Base-by-base conservation (phyloP, 2,113 vertebrate species). In the Chelonoidis abingdonii region DNA sequence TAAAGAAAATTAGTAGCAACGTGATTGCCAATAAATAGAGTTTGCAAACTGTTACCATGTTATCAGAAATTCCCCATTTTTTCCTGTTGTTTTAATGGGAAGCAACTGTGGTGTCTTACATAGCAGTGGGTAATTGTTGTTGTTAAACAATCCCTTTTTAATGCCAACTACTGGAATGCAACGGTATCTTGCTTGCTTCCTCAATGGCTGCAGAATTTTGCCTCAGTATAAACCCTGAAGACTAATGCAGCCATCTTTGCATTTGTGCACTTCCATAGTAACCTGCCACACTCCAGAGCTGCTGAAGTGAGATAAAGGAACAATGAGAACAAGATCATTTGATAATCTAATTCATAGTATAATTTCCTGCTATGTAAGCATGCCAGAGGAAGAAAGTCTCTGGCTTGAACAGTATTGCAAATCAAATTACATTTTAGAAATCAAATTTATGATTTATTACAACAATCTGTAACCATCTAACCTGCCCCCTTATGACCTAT, bases 371-470 rank as follows among this genome's bases (percentile, higher is more conserved):
- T 79, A n/a, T 57, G 47, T 83, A 87, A 94, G 56, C 19, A 1
- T 17, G 29, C 57, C 19, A 38, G n/a, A 21, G 93, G 57, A 93
- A 47, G 8, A 53, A 81, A 2, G 31, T 38, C 72, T 92, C 47
- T 89, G 75, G 14, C 21, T 59, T 31, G 53, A 94, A 90, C 50
- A 57, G 54, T 62, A 65, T 16, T 44, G 16, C 38, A 86, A 57
- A 8, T 95, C 49, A 87, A 56, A 85, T 95, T 85, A 84, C 90
- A 82, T 78, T 84, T 31, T 49, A 80, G 93, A 81, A 86, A 83
- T 6, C 4, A 5, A 1, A 5, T n/a, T 65, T 35, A 8, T 65
- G 31, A 13, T 65, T n/a, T 69, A 69, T 19, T 69, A n/a, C 62
- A n/a, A 35, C 35, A 69, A 17, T 19, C 31, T n/a, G 31, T 69